Evolutionary conservation across 2,888 invertebrate species (phyloP), one percentile per base, ranked within the genome.

Genomic region (Pseudanteris insignis): DNA sequence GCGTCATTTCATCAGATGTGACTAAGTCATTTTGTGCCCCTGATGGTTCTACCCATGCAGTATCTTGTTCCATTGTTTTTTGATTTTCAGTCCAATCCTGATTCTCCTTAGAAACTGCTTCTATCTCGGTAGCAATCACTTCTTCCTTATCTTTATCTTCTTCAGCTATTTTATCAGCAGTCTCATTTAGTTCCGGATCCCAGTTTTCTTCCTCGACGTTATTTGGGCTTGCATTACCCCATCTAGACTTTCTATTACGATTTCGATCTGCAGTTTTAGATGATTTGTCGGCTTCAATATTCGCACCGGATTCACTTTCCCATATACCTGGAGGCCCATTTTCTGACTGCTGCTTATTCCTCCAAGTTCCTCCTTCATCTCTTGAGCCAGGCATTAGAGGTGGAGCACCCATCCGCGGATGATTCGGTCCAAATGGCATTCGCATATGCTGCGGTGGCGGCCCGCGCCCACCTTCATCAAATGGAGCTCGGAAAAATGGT

Each of bases 401-500:
- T 1, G 71, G 66, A 10, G 66, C 67, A 2, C 67, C 67, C n/a
- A 60, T 63, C 0, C 72, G 68, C 67, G 5, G 70, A 48, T 40
- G 63, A 63, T 65, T 8, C 37, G 66, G 68, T 0, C 71, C 72
- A 10, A 72, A 73, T 0, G 72, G 66, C 37, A 61, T 66, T 25
- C 73, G 50, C 6, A 68, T 57, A 15, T 72, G 71, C 0, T 68
- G 67, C 10, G 68, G 70, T 9, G 73, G 70, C 6, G 75, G 75
- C 18, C 67, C 73, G 21, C 18, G 18, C 4, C 6, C 6, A 18
- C 18, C 18, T 15, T 77, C 73, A 21, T 77, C 76, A 50, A 75
- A 75, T 3, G 73, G 70, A 21, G 76, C 66, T 41, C 78, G 70
- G 72, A 76, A 75, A 66, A 75, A 75, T 2, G 73, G 46, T 5